These are phyloP conservation scores for Periphyllus acericola DNA, from an alignment of 2,888 invertebrate species.

Conservation along the genomic window DNA sequence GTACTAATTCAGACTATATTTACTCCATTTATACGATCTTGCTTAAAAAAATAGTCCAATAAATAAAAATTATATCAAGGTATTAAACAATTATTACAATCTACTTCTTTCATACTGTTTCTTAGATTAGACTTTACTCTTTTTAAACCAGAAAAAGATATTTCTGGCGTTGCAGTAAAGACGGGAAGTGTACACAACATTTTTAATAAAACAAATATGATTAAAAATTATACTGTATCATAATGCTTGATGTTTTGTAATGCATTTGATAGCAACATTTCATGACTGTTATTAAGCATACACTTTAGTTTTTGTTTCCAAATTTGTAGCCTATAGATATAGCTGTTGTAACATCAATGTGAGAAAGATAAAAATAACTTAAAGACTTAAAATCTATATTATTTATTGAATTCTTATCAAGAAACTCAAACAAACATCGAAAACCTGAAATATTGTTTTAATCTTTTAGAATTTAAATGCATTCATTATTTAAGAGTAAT, in stretches of 20 bases:
- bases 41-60: too few species aligned
- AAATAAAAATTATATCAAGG: too few species aligned
- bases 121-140: slow-evolving; percentile 61
- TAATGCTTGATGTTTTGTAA: slow-evolving; percentile 35
- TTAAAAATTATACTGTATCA: slow-evolving; percentile 50
- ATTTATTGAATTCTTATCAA: background rate
- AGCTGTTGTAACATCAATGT: background rate
- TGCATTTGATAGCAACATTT: background rate
- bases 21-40: too few species aligned
- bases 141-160: slow-evolving; percentile 61
- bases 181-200: slow-evolving; percentile 63
- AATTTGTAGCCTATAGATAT: background rate
- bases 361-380: background rate
- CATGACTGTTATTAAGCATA: background rate
- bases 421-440: background rate
- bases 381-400: background rate
- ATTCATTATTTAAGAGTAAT: background rate
- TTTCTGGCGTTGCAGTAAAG: slow-evolving; percentile 62
- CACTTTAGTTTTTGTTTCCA: background rate
- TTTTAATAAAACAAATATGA: slow-evolving; percentile 60
- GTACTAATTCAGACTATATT: too few species aligned
- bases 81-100: too few species aligned
- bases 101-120: slow-evolving; percentile 57
- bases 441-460: background rate
- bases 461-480: background rate